Evolutionary conservation across 2,888 invertebrate species (phyloP), one percentile per base, ranked within the genome.

Genomic region (Hololepta plana): DNA sequence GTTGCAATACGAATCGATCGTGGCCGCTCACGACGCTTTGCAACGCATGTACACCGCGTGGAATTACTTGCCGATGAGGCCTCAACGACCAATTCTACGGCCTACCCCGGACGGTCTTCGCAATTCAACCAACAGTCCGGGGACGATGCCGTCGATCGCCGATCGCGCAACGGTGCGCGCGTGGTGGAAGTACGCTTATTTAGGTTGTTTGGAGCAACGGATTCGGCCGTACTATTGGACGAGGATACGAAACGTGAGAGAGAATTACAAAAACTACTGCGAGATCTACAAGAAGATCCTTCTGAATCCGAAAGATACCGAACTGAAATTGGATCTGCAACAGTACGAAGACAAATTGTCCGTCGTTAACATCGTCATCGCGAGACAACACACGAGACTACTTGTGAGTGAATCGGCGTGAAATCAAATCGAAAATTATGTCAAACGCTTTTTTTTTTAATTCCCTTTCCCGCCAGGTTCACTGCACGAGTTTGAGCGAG

Each of bases 141-240:
- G n/a, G n/a, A n/a, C n/a, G n/a, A n/a, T n/a, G n/a, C n/a, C n/a
- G n/a, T n/a, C n/a, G n/a, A n/a, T n/a, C n/a, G n/a, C n/a, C n/a
- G n/a, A n/a, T n/a, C n/a, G n/a, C n/a, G n/a, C n/a, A n/a, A n/a
- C n/a, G n/a, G n/a, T n/a, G n/a, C n/a, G n/a, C n/a, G 60, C 60
- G 19, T 82, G 80, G 79, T 82, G 82, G 82, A 62, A 56, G 19
- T 82, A 82, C 46, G 75, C 75, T 0, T 73, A 63, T 46, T 64
- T 65, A 33, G 70, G 72, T 3, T 62, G 77, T 1, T 43, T 81
- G 2, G 73, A 77, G 38, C 73, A 80, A 39, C 58, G 72, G 15
- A 64, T 82, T 2, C 57, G 67, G 12, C 79, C 81, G 0, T 77
- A 71, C 49, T 72, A 75, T 0, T 84, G 81, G 81, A 53, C 61